Evolutionary conservation across 2,888 invertebrate species (phyloP).

Genomic region (Polyploca ridens): DNA sequence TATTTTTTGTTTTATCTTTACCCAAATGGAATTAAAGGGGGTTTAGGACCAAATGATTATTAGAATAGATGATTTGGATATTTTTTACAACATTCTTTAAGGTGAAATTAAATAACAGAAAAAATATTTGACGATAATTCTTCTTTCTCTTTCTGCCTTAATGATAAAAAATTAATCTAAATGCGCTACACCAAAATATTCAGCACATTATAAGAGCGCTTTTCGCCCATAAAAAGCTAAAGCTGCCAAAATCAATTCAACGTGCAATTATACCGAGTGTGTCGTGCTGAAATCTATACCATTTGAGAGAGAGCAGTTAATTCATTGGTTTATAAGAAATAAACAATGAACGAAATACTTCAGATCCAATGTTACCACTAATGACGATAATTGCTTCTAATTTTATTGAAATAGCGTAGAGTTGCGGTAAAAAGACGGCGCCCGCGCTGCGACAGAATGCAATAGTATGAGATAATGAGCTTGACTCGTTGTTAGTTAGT

Average conservation of each 20-base stretch:
- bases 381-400: conserved; percentile 54
- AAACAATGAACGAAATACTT: conserved; percentile 7
- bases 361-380: conserved; percentile 29
- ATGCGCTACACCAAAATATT: background rate
- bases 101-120: background rate
- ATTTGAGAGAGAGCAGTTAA: background rate
- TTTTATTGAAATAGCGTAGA: conserved; percentile 37
- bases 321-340: conserved; percentile 8
- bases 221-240: background rate
- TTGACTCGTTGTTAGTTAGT: background rate
- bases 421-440: conserved; percentile 48
- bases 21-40: background rate
- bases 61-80: background rate
- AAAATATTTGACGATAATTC: background rate
- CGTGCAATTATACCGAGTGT: background rate
- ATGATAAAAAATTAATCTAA: background rate
- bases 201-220: background rate
- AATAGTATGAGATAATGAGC: conserved; percentile 12
- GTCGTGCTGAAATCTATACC: conserved; percentile 12
- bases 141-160: background rate
- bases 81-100: background rate
- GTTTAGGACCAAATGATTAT: background rate
- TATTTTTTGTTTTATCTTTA: conserved; percentile 8
- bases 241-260: conserved; percentile 9
- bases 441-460: conserved; percentile 36